These are phyloP conservation scores for Alethe castanea DNA, from an alignment of 2,113 vertebrate genomes.

Conservation along the genomic window DNA sequence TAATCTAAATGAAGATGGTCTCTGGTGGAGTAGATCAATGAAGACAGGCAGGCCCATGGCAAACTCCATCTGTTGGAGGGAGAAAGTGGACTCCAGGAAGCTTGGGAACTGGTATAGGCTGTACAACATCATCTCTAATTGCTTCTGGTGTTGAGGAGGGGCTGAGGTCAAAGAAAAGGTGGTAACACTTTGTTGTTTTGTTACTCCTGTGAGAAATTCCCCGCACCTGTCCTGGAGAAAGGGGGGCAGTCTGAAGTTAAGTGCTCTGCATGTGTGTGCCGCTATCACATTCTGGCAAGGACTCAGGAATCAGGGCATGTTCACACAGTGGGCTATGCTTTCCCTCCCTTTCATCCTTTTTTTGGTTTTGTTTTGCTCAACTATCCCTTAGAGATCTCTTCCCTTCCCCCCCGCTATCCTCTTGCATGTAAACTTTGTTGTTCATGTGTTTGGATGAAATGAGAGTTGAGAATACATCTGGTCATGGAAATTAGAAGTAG, in stretches of 20 bases:
- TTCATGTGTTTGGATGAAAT: neutral
- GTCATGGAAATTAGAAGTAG: neutral
- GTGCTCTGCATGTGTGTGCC: neutral
- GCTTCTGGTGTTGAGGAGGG: neutral
- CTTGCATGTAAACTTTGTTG: neutral
- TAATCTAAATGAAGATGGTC: neutral
- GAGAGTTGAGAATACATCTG: neutral
- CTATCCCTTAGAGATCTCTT: neutral
- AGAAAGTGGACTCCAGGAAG: neutral
- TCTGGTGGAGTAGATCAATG: neutral
- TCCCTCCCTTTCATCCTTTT: neutral
- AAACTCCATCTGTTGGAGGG: neutral
- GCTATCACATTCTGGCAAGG: neutral
- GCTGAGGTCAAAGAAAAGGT: neutral
- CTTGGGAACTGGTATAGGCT: neutral
- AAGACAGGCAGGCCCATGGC: neutral
- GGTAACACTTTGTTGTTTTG: neutral
- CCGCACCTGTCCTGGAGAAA: fast-evolving
- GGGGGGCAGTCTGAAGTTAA: neutral
- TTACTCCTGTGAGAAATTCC: neutral
- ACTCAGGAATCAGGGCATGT: neutral
- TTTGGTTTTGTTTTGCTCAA: fast-evolving
- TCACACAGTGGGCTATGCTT: neutral
- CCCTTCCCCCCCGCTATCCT: fast-evolving
- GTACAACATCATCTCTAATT: neutral